These are phyloP conservation scores for Antedon mediterranea DNA, from an alignment of 53 echinoderm and acorn worm species.

Conservation along the genomic window DNA sequence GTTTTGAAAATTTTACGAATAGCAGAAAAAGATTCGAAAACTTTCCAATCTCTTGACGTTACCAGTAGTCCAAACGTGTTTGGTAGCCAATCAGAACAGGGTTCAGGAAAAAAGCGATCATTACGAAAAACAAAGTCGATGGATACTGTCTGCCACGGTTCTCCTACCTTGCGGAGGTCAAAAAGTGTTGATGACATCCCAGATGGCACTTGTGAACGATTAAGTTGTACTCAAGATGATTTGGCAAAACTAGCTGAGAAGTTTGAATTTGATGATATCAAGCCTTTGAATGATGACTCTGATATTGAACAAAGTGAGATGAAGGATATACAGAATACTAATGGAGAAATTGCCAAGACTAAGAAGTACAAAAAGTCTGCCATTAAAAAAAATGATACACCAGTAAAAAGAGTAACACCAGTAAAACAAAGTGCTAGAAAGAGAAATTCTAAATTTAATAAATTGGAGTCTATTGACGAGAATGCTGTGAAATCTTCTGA, in stretches of 20 bases:
- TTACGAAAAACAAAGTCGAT: background rate
- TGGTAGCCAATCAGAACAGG: constrained; percentile 18
- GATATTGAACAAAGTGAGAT: constrained; percentile 22
- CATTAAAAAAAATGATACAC: too few relatives aligned
- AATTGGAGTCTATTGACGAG: background rate
- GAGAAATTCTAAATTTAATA: background rate
- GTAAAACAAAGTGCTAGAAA: background rate
- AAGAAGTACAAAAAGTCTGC: constrained; percentile 4
- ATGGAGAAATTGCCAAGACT: background rate
- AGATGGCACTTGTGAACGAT: background rate
- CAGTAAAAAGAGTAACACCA: background rate
- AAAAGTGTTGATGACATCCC: background rate
- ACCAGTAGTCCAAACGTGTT: constrained; percentile 39
- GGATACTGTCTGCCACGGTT: background rate
- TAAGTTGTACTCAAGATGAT: constrained; percentile 32
- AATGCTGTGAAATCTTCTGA: background rate
- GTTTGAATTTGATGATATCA: constrained; percentile 72
- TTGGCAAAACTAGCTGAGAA: constrained; percentile 53
- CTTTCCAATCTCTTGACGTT: constrained; percentile 23
- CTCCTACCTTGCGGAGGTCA: background rate
- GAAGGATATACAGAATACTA: constrained; percentile 8
- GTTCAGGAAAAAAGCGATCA: background rate
- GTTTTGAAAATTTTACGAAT: constrained; percentile 55
- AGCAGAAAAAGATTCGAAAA: constrained; percentile 14
- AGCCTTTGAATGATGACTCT: constrained; percentile 52